These are phyloP conservation scores for Stenichneumon culpator DNA, from an alignment of 2,888 invertebrate genomes.

Conservation along the genomic window DNA sequence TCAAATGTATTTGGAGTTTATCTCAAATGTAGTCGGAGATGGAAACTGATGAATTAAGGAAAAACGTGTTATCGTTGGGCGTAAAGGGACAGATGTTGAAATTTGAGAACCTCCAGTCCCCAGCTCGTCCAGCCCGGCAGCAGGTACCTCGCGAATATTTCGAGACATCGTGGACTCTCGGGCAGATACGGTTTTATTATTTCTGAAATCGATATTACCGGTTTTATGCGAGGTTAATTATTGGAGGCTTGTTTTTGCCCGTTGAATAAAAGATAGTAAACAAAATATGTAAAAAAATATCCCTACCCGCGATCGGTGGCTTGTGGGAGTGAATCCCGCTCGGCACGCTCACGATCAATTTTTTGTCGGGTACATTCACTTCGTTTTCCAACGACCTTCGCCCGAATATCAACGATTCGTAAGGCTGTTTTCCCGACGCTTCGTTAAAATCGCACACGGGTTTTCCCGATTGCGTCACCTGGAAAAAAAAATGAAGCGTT, in stretches of 20 bases:
- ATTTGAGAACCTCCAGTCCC: conserved; percentile 94
- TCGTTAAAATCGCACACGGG: conserved; percentile 89
- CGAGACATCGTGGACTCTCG: conserved; percentile 89
- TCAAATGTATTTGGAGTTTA: neutral
- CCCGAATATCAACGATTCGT: conserved; percentile 92
- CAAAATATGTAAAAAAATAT: neutral
- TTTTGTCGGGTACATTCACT: conserved; percentile 85
- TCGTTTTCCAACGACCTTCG: conserved; percentile 81
- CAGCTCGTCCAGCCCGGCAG: conserved; percentile 94
- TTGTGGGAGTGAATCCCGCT: conserved; percentile 98
- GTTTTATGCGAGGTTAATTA: neutral
- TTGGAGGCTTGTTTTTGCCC: neutral
- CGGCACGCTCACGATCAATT: conserved; percentile 93
- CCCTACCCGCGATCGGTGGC: conserved; percentile 91
- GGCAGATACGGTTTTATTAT: conserved; percentile 88
- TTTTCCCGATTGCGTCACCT: conserved; percentile 90
- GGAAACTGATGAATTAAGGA: neutral
- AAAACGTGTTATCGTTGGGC: neutral
- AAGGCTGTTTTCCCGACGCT: conserved; percentile 93
- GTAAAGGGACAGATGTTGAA: conserved; percentile 88
- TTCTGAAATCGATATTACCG: conserved; percentile 86
- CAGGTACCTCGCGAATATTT: conserved; percentile 96
- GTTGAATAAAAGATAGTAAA: neutral
- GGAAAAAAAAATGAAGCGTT: conserved; percentile 55
- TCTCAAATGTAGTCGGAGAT: neutral